phyloP scores from a whole-genome alignment of 2,888 invertebrate genomes.

The Mythimna ferrago region DNA sequence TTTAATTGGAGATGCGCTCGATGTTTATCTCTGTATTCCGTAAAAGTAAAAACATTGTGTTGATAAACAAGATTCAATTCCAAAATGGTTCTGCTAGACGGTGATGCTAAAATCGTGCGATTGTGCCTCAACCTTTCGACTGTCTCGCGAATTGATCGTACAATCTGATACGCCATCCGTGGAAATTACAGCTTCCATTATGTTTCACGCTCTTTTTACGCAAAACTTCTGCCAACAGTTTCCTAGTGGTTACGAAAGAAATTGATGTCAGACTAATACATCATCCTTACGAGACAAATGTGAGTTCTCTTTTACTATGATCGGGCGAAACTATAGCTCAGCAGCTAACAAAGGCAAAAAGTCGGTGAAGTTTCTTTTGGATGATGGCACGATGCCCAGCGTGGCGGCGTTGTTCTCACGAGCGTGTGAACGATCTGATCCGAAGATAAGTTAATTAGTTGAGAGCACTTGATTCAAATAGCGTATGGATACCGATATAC shows the following conservation, averaged over 20 bases:
- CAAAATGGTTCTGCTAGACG: not conserved
- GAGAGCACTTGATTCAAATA: slow-evolving; percentile 51
- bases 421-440: slow-evolving; percentile 61
- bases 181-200: slow-evolving; percentile 30
- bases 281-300: slow-evolving; percentile 16
- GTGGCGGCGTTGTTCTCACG: slow-evolving; percentile 53
- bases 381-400: slow-evolving; percentile 62
- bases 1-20: not conserved
- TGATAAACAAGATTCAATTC: slow-evolving; percentile 8
- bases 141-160: slow-evolving; percentile 37
- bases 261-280: slow-evolving; percentile 12
- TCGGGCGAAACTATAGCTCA: slow-evolving; percentile 40
- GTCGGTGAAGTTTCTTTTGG: slow-evolving; percentile 56
- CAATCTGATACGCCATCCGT: slow-evolving; percentile 41
- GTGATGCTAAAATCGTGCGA: slow-evolving; percentile 16
- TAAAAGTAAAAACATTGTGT: not conserved
- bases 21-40: not conserved
- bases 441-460: slow-evolving; percentile 61
- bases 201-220: slow-evolving; percentile 30
- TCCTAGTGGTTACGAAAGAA: slow-evolving; percentile 8
- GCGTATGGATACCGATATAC: slow-evolving; percentile 33
- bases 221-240: slow-evolving; percentile 14
- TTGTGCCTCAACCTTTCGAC: slow-evolving; percentile 34
- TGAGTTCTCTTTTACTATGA: slow-evolving; percentile 50
- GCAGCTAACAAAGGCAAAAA: slow-evolving; percentile 50